phyloP scores from a whole-genome alignment of 2,888 invertebrate genomes.

The Allygus modestus region DNA sequence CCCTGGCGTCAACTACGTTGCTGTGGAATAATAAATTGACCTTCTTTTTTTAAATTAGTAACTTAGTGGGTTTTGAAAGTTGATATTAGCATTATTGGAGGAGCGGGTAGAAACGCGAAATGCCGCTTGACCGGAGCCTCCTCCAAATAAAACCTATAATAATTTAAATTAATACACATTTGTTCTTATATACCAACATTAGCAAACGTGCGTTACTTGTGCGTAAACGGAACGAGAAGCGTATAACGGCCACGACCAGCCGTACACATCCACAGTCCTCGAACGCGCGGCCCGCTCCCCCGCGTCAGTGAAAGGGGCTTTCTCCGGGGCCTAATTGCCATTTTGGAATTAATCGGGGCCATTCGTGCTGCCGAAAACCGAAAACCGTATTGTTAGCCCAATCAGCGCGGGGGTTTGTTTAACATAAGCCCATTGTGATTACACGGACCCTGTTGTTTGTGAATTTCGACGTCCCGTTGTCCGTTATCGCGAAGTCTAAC shows the following conservation, averaged over 20 bases:
- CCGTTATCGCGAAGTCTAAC: background rate
- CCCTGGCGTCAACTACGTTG: too few relatives aligned
- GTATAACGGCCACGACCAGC: background rate
- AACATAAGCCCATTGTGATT: slow-evolving; percentile 31
- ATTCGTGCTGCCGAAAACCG: slow-evolving; percentile 30
- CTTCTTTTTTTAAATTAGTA: too few relatives aligned
- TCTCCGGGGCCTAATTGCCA: background rate
- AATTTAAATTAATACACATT: too few relatives aligned
- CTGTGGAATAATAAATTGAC: too few relatives aligned
- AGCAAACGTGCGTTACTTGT: too few relatives aligned
- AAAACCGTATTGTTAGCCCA: background rate
- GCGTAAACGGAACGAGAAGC: too few relatives aligned
- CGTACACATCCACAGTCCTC: background rate
- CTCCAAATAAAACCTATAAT: too few relatives aligned
- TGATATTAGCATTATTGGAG: too few relatives aligned
- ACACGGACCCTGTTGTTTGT: background rate
- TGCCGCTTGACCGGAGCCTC: background rate
- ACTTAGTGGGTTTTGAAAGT: too few relatives aligned
- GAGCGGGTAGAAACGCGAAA: too few relatives aligned
- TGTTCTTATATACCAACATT: too few relatives aligned
- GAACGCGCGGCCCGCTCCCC: too few relatives aligned
- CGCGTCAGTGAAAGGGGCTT: slow-evolving; percentile 6
- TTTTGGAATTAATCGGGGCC: slow-evolving; percentile 19
- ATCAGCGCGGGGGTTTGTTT: background rate
- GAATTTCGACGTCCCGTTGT: background rate